Evolutionary conservation across 2,888 invertebrate species (phyloP).

Genomic region (Lasius platythorax): DNA sequence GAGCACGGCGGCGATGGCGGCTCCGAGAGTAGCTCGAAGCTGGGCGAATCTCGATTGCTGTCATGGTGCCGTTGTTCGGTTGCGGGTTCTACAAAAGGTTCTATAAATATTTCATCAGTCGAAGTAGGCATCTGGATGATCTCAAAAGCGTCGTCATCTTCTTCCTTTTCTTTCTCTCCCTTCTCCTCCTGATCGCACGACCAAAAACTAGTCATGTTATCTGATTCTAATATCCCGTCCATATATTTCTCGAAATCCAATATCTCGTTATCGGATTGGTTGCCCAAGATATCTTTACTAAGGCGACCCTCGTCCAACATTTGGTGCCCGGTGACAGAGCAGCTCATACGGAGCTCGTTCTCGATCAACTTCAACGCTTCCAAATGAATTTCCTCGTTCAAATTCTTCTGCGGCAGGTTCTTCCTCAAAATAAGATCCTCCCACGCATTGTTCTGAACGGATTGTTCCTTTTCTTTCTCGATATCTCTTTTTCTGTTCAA

Average conservation of each 20-base stretch:
- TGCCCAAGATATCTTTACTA: neutral
- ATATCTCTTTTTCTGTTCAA: neutral
- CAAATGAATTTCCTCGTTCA: neutral
- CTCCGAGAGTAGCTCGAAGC: slow-evolving; percentile 72
- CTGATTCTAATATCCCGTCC: neutral
- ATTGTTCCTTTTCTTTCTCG: neutral
- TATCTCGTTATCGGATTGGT: neutral
- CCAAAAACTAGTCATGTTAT: neutral
- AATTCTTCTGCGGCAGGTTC: neutral
- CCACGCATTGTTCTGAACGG: neutral
- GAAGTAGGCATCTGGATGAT: slow-evolving; percentile 23
- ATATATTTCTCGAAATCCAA: neutral
- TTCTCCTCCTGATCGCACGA: neutral
- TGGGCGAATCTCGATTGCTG: slow-evolving; percentile 68
- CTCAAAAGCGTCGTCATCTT: slow-evolving; percentile 29
- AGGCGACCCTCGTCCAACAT: slow-evolving; percentile 11
- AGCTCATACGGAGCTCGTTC: slow-evolving; percentile 42
- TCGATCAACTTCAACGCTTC: neutral
- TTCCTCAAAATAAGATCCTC: neutral
- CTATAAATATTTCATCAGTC: neutral
- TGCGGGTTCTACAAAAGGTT: neutral
- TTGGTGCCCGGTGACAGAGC: slow-evolving; percentile 46
- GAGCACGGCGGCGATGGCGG: slow-evolving; percentile 62
- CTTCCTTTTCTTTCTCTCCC: neutral
- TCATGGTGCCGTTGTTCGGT: slow-evolving; percentile 43